Evolutionary conservation across 2,113 vertebrate genomes (phyloP), one percentile per base, ranked within the genome.

Genomic region (Grammomys surdaster): DNA sequence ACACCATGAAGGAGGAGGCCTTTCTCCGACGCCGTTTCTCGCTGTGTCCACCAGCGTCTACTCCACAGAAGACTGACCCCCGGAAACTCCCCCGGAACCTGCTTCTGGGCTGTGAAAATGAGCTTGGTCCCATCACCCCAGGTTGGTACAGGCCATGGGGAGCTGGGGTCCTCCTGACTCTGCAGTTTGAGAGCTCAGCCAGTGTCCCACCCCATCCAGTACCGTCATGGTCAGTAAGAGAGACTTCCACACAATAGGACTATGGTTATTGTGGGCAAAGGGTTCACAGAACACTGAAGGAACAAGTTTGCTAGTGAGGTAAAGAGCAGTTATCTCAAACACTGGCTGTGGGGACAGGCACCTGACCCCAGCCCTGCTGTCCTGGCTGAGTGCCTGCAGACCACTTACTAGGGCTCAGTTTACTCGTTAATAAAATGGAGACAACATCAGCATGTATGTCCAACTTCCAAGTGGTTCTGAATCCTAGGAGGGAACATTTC

Each of bases 1-100:
- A 98, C 98, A 98, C 98, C 98, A 99, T 99, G 99, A 99, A 99
- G 99, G 99, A 99, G 98, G 99, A 99, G 98, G 99, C 99, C 98
- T 98, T 99, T 90, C 99, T 99, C 84, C 98, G 99, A 36, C 99
- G 99, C 93, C 99, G 99, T 98, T 99, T 99, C 97, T 99, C 99
- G 11, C 98, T 99, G 96, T 99, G 99, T 95, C 99, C 99, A 0
- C 99, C 98, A 5, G 98, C 99, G 0, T 99, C 99, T 81, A 99
- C 99, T 28, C 99, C 99, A 6, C 99, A 99, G 97, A 99, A 99
- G 97, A 98, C 99, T 0, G 99, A 99, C 96, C 99, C 99, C 88
- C 99, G 98, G 91, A 98, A 98, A 88, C 98, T 99, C 77, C 99
- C 98, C 0, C 98, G 99, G 65, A 99, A 99, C 97, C 98, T 99